These are phyloP conservation scores for Promerops cafer DNA, from an alignment of 2,113 vertebrate species.

Conservation along the genomic window DNA sequence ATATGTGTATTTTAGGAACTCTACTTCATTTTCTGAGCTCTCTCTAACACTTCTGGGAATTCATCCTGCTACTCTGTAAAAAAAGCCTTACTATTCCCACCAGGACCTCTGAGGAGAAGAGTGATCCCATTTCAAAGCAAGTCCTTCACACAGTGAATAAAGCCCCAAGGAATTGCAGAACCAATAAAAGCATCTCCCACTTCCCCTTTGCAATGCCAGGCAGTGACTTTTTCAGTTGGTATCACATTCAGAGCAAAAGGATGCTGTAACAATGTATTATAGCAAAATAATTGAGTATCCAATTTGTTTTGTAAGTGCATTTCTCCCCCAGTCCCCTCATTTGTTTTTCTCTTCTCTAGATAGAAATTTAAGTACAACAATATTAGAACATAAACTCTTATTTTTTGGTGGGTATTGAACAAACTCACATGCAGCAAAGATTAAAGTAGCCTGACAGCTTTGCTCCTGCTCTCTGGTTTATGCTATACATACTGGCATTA, in stretches of 20 bases:
- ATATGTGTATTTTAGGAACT: neutral
- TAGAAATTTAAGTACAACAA: neutral
- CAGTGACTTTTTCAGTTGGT: slow-evolving; percentile 7
- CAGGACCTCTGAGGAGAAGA: slow-evolving; percentile 9
- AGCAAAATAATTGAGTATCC: slow-evolving; percentile 11
- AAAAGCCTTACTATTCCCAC: slow-evolving; percentile 9
- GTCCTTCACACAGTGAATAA: slow-evolving; percentile 14
- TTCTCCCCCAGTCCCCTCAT: neutral
- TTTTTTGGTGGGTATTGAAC: neutral
- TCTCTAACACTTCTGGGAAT: slow-evolving; percentile 16
- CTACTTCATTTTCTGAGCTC: neutral
- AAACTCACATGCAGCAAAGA: neutral
- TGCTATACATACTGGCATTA: neutral
- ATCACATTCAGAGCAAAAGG: slow-evolving; percentile 7
- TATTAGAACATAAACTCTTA: neutral
- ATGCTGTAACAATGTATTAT: neutral
- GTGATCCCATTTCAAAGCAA: slow-evolving; percentile 19
- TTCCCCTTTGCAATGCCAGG: neutral
- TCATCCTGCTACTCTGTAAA: slow-evolving; percentile 25
- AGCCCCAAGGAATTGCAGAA: slow-evolving; percentile 23
- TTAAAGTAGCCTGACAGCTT: neutral
- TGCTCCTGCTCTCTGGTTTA: neutral
- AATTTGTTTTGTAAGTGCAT: neutral
- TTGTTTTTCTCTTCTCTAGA: neutral
- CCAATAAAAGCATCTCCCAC: neutral